A percentile compares a stretch with the other conserved stretches of the same genome.
Conservation (phyloP, 1,140 invertebrate genomes). For the Solen grandis region DNA sequence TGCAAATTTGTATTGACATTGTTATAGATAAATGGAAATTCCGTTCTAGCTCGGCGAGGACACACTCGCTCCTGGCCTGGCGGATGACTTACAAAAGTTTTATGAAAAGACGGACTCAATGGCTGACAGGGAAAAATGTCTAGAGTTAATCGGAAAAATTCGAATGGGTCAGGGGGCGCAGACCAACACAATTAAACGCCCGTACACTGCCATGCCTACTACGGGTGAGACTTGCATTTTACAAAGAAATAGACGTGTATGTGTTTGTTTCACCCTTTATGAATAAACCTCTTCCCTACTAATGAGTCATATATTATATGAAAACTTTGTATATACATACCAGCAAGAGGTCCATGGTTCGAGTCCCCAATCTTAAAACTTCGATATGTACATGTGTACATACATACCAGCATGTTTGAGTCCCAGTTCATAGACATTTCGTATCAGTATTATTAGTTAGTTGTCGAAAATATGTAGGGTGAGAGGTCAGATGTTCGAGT, state of each 20-base stretch:
- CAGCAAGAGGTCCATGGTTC: constrained; percentile 13
- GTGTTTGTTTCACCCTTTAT: too few species aligned
- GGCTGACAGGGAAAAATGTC: constrained; percentile 66
- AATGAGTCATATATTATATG: too few species aligned
- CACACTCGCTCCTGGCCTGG: constrained; percentile 64
- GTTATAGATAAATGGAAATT: not conserved
- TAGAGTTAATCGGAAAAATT: constrained; percentile 71
- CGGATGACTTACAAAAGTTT: constrained; percentile 69
- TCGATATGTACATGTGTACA: too few species aligned
- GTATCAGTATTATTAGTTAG: too few species aligned
- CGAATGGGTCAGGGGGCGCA: constrained; percentile 55
- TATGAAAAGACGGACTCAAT: constrained; percentile 68
- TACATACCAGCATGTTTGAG: too few species aligned
- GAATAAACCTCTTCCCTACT: too few species aligned
- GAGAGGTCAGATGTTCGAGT: too few species aligned
- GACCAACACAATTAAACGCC: constrained; percentile 43
- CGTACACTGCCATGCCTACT: constrained; percentile 70
- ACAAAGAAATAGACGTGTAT: too few species aligned
- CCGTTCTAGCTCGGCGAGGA: constrained; percentile 72
- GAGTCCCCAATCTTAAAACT: not conserved
- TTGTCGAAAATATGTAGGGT: too few species aligned
- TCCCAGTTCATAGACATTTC: too few species aligned
- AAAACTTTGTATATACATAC: too few species aligned
- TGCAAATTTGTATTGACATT: not conserved
- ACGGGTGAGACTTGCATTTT: constrained; percentile 63